Conservation (phyloP, 2,113 vertebrate genomes). For the Rhineura floridana region DNA sequence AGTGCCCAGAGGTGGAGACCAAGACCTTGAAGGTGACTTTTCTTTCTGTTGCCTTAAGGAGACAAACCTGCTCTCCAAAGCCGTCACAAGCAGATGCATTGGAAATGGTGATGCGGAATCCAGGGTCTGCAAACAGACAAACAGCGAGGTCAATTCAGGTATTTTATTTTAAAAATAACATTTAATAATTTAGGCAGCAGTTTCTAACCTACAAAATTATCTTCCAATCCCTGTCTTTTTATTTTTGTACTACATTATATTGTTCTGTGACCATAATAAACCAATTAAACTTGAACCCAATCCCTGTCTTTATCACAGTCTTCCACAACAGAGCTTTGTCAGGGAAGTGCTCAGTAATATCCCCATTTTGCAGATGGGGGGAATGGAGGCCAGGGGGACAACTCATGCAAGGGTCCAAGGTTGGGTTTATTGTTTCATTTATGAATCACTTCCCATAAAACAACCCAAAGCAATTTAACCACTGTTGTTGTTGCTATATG, state of each 20-base stretch:
- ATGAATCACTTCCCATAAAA: too few relatives aligned
- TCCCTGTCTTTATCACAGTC: background rate
- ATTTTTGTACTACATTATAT: too few relatives aligned
- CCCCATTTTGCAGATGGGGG: background rate
- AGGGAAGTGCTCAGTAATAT: background rate
- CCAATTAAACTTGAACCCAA: too few relatives aligned
- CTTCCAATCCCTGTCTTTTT: too few relatives aligned
- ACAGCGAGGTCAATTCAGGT: background rate
- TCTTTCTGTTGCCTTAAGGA: constrained; percentile 3
- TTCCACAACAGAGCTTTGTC: background rate
- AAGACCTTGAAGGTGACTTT: constrained; percentile 12
- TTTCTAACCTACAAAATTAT: background rate
- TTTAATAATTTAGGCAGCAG: too few relatives aligned
- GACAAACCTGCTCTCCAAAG: constrained; percentile 30
- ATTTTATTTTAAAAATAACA: background rate
- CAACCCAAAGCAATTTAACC: too few relatives aligned
- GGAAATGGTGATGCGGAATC: background rate
- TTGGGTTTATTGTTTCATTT: background rate
- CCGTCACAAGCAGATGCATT: background rate
- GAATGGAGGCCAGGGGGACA: background rate
- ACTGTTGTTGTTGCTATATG: too few relatives aligned
- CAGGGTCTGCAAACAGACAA: constrained; percentile 8
- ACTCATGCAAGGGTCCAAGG: background rate
- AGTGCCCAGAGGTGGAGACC: background rate
- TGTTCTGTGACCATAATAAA: too few relatives aligned